Evolutionary conservation across 2,113 vertebrate genomes (phyloP).

Genomic region (Gallinago jamesoni): DNA sequence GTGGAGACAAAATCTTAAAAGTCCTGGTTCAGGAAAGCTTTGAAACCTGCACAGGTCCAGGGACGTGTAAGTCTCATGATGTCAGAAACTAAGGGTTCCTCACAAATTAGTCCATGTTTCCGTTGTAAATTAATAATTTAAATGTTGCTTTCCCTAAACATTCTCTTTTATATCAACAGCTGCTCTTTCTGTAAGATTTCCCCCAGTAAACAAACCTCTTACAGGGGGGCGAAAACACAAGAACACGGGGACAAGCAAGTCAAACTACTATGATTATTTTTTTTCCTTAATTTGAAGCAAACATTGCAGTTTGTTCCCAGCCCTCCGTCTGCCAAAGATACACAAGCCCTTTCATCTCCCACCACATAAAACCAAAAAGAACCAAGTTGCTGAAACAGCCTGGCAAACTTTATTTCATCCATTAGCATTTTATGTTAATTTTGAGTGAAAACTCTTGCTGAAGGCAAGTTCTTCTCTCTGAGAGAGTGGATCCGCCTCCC

Average conservation of each 20-base stretch:
- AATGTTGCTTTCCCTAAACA: neutral
- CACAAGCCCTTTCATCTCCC: neutral
- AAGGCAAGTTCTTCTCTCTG: neutral
- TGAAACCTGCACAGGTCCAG: neutral
- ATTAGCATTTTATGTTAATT: neutral
- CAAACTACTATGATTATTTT: neutral
- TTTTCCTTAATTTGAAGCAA: neutral
- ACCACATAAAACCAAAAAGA: neutral
- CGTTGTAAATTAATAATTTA: neutral
- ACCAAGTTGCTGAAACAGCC: neutral
- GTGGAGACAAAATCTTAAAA: neutral
- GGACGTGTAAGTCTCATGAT: rapidly evolving
- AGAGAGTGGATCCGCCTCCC: neutral
- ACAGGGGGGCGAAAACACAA: neutral
- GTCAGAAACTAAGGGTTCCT: neutral
- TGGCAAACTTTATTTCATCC: neutral
- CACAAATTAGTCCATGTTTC: neutral
- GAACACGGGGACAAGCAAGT: neutral
- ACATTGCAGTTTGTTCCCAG: neutral
- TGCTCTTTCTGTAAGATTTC: neutral
- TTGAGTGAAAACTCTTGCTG: neutral
- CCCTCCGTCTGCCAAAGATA: neutral
- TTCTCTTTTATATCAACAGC: neutral
- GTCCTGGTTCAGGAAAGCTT: neutral
- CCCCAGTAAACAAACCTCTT: neutral